phyloP scores from a whole-genome alignment of 2,797 vertebrate species.

The Knipowitschia caucasica region DNA sequence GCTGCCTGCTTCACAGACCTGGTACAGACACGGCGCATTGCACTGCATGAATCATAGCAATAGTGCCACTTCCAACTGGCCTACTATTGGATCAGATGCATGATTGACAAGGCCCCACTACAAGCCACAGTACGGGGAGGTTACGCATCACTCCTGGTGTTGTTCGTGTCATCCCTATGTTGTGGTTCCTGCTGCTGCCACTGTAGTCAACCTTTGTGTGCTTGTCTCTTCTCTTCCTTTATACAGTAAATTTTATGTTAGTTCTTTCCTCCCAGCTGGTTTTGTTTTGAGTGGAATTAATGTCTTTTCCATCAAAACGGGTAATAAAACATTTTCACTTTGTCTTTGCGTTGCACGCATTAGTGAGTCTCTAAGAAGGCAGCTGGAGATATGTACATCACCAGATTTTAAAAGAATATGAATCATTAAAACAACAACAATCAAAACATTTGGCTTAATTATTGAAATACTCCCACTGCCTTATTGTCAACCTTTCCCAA shows the following conservation, averaged over 20 bases:
- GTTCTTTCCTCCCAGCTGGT: constrained; percentile 62
- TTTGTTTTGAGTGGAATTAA: constrained; percentile 68
- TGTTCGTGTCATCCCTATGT: constrained; percentile 61
- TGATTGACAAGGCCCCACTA: constrained; percentile 96
- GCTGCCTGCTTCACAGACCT: constrained; percentile 78
- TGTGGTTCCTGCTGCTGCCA: constrained; percentile 53
- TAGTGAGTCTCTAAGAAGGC: constrained; percentile 36
- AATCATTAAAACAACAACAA: background rate
- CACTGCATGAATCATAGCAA: constrained; percentile 88
- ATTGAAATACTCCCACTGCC: constrained; percentile 41
- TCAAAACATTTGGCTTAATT: background rate
- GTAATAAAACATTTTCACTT: constrained; percentile 59
- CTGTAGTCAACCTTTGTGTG: constrained; percentile 71
- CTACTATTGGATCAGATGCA: constrained; percentile 87
- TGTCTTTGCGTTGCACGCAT: constrained; percentile 58
- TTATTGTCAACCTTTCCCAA: constrained; percentile 39
- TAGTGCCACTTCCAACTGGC: constrained; percentile 76
- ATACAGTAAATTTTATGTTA: constrained; percentile 62
- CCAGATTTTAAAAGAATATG: constrained; percentile 6
- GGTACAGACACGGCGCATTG: constrained; percentile 76
- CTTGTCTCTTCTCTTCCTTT: constrained; percentile 77
- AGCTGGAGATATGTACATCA: constrained; percentile 41
- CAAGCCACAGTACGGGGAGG: constrained; percentile 95
- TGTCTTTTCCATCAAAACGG: constrained; percentile 65
- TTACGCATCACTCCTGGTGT: constrained; percentile 85